Conservation (phyloP, 2,113 vertebrate genomes). For the Charina bottae region DNA sequence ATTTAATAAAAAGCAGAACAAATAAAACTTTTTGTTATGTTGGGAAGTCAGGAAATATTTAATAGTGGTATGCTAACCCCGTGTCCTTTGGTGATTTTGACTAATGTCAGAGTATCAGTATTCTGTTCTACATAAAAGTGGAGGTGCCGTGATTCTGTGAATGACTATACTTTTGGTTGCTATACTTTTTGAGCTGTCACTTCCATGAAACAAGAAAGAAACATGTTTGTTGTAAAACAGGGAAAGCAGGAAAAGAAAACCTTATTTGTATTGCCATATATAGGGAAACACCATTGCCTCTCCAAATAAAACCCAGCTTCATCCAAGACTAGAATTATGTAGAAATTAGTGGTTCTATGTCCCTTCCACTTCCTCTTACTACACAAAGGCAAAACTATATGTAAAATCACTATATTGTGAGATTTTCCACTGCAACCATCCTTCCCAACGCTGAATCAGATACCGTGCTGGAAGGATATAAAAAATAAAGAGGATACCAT, state of each 20-base stretch:
- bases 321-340: neutral
- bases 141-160: neutral
- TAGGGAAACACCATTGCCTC: neutral
- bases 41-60: neutral
- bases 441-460: neutral
- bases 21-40: neutral
- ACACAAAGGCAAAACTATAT: neutral
- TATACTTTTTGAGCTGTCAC: neutral
- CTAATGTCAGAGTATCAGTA: neutral
- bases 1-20: conserved; percentile 29
- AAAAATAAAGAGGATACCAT: neutral
- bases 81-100: conserved; percentile 21
- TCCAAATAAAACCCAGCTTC: neutral
- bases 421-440: neutral
- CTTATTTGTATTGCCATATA: neutral
- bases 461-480: too few species aligned
- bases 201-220: neutral
- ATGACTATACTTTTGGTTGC: neutral
- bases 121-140: neutral
- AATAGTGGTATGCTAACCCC: neutral
- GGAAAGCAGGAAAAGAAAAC: neutral
- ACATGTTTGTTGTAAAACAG: neutral
- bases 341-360: neutral
- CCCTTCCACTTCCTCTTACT: neutral
- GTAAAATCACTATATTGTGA: neutral